phyloP scores from a whole-genome alignment of 2,797 vertebrate species.

The Crocidura indochinensis region DNA sequence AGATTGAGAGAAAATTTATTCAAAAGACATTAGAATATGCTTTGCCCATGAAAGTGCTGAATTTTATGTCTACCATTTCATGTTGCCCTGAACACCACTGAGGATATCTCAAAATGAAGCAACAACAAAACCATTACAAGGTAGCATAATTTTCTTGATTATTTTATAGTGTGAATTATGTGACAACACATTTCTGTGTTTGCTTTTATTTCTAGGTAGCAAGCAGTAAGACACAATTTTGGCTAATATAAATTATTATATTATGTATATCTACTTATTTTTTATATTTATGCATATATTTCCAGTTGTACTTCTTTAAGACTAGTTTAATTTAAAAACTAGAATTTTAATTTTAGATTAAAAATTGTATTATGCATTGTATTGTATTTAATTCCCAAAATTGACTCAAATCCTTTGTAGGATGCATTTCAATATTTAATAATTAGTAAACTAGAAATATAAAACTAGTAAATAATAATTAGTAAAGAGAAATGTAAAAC shows the following conservation, averaged over 20 bases:
- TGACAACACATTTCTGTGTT: slow-evolving; percentile 33
- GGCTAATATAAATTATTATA: background rate
- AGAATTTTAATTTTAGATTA: background rate
- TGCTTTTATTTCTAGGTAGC: slow-evolving; percentile 49
- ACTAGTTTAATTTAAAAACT: background rate
- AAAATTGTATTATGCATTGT: background rate
- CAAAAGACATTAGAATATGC: no score
- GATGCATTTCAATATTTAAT: slow-evolving; percentile 44
- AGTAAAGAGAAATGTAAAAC: slow-evolving; percentile 1
- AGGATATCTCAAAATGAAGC: no score
- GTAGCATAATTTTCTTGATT: slow-evolving; percentile 38
- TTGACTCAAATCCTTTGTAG: background rate
- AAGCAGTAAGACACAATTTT: slow-evolving; percentile 39
- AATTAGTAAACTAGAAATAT: slow-evolving; percentile 11
- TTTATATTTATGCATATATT: no score
- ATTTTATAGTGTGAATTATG: slow-evolving; percentile 42
- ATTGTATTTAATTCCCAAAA: slow-evolving; percentile 28
- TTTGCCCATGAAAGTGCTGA: no score
- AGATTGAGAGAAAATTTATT: no score
- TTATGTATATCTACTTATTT: background rate
- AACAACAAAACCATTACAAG: background rate
- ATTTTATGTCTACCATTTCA: no score
- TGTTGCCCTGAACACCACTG: no score
- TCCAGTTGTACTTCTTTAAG: background rate
- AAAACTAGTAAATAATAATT: background rate